Conservation (phyloP, 2,797 vertebrate genomes). For the Masticophis lateralis region DNA sequence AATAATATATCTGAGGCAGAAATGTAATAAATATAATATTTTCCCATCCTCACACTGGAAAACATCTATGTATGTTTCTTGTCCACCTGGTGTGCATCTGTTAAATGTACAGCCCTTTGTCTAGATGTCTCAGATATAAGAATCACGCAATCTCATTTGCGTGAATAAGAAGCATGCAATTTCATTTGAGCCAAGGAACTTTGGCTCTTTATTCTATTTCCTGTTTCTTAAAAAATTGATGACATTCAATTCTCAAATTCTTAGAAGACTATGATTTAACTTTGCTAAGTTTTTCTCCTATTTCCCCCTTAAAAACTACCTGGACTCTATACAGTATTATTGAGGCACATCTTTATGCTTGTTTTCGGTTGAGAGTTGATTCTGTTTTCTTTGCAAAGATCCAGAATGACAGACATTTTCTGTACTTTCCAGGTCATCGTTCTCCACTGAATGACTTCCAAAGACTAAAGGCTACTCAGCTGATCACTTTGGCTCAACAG, state of each 20-base stretch:
- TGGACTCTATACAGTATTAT: neutral
- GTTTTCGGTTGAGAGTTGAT: neutral
- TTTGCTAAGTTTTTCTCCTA: neutral
- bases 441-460: conserved; percentile 84
- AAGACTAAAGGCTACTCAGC: conserved; percentile 79
- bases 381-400: neutral
- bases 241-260: neutral
- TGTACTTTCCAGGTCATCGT: conserved; percentile 64
- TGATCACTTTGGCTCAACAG: conserved; percentile 69
- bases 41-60: neutral
- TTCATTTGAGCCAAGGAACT: neutral
- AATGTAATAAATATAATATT: neutral
- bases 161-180: neutral
- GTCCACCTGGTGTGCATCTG: neutral
- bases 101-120: neutral
- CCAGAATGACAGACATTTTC: neutral
- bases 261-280: neutral
- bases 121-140: neutral
- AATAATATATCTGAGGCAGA: neutral
- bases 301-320: neutral
- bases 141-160: neutral
- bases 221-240: neutral
- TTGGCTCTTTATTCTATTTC: neutral
- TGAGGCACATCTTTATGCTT: neutral
- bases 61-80: neutral